Percentiles rank a stretch among this genome's conserved stretches.
Conservation (phyloP, 2,888 invertebrate species). For the Cephus spinipes region DNA sequence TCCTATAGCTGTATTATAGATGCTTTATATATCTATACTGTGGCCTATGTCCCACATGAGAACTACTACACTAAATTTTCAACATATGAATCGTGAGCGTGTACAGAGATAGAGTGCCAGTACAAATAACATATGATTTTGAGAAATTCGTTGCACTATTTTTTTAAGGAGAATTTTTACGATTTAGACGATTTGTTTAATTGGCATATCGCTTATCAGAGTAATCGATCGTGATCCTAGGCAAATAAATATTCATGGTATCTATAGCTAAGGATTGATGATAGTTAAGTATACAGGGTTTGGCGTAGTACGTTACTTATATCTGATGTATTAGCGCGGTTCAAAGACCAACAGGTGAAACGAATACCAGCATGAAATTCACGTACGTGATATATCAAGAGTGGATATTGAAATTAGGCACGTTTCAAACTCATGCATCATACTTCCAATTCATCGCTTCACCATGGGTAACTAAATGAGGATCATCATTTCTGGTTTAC, state of each 20-base stretch:
- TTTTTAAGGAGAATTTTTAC: not conserved
- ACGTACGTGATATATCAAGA: not conserved
- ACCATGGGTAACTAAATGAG: not conserved
- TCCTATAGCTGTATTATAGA: slow-evolving; percentile 33
- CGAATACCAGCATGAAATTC: not conserved
- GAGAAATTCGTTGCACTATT: not conserved
- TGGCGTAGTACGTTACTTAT: slow-evolving; percentile 24
- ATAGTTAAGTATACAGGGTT: slow-evolving; percentile 11
- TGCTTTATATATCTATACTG: slow-evolving; percentile 4
- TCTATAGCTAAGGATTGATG: slow-evolving; percentile 26
- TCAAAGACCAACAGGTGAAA: slow-evolving; percentile 21
- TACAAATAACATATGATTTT: not conserved
- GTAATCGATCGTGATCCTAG: slow-evolving; percentile 28
- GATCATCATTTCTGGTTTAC: not conserved
- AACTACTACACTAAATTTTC: not conserved
- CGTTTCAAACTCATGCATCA: not conserved
- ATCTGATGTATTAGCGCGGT: slow-evolving; percentile 24
- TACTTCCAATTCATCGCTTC: not conserved
- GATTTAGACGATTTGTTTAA: not conserved
- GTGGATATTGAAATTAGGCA: not conserved
- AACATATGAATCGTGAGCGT: not conserved
- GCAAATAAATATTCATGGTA: slow-evolving; percentile 30
- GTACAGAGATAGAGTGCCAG: not conserved
- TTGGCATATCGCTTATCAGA: not conserved
- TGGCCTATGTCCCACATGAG: not conserved